Conservation (phyloP, 2,797 vertebrate genomes). For the Scomberomorus guttatus region DNA sequence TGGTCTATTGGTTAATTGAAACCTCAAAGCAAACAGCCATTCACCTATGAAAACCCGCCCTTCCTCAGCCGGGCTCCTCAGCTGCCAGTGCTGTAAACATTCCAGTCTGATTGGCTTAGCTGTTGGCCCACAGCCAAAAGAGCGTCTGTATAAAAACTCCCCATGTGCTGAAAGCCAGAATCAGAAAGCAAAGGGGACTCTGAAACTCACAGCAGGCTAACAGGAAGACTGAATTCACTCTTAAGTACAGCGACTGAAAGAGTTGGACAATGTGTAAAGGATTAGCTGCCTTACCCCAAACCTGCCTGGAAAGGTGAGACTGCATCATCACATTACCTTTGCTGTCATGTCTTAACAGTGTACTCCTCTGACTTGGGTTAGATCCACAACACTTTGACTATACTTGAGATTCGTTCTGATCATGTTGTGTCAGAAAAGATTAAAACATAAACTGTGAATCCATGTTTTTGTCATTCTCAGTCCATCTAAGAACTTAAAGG, state of each 20-base stretch:
- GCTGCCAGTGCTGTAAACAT: constrained; percentile 59
- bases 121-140: constrained; percentile 79
- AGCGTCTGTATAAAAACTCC: constrained; percentile 83
- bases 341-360: neutral
- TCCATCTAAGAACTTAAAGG: neutral
- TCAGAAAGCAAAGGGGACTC: constrained; percentile 73
- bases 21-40: constrained; percentile 61
- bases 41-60: constrained; percentile 48
- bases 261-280: constrained; percentile 92
- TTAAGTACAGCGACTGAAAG: constrained; percentile 56
- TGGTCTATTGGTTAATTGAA: constrained; percentile 44
- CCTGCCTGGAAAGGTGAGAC: constrained; percentile 93
- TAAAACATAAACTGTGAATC: neutral
- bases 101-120: constrained; percentile 87
- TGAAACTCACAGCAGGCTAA: constrained; percentile 35
- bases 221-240: constrained; percentile 46
- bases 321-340: constrained; percentile 1
- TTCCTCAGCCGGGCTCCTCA: constrained; percentile 61
- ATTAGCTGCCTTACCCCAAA: constrained; percentile 92
- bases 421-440: neutral
- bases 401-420: neutral
- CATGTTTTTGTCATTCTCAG: neutral
- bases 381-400: neutral
- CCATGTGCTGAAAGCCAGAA: constrained; percentile 68
- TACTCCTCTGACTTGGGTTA: neutral